Evolutionary conservation across 2,888 invertebrate genomes (phyloP).

Genomic region (Caenorhabditis virilis): DNA sequence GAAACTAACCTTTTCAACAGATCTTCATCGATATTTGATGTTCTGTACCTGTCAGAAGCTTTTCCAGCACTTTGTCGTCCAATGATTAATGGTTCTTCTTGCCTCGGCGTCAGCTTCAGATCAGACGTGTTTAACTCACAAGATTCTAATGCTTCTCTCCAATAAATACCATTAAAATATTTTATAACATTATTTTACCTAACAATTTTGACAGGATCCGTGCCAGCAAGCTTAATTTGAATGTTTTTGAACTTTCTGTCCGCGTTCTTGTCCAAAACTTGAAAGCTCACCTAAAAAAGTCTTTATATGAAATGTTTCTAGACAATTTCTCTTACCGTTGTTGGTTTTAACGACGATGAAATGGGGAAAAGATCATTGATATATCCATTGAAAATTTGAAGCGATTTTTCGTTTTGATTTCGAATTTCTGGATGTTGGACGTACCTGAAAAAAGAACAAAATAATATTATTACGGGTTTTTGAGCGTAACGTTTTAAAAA

Average conservation of each 20-base stretch:
- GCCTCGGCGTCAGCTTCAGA: no score
- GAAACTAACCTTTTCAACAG: constrained; percentile 38
- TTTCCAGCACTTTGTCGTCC: no score
- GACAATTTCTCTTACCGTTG: no score
- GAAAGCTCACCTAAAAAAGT: constrained; percentile 56
- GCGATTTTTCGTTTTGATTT: constrained; percentile 63
- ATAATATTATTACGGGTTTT: no score
- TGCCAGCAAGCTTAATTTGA: constrained; percentile 56
- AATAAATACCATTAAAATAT: constrained; percentile 11
- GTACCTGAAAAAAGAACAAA: constrained; percentile 68
- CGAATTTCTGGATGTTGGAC: constrained; percentile 69
- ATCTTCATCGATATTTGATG: constrained; percentile 43
- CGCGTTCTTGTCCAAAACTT: constrained; percentile 43
- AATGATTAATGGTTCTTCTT: no score
- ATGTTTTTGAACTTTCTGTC: constrained; percentile 44
- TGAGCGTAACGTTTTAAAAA: no score
- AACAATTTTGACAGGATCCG: constrained; percentile 59
- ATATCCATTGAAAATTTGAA: constrained; percentile 68
- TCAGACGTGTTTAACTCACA: constrained; percentile 58
- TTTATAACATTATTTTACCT: constrained; percentile 29
- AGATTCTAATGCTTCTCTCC: constrained; percentile 57
- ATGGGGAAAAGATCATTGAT: constrained; percentile 64
- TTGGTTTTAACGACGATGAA: constrained; percentile 28
- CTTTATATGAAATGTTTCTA: no score
- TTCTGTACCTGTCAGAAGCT: constrained; percentile 9